Evolutionary conservation across 1,140 invertebrate genomes (phyloP).

Genomic region (Hyles vespertilio): DNA sequence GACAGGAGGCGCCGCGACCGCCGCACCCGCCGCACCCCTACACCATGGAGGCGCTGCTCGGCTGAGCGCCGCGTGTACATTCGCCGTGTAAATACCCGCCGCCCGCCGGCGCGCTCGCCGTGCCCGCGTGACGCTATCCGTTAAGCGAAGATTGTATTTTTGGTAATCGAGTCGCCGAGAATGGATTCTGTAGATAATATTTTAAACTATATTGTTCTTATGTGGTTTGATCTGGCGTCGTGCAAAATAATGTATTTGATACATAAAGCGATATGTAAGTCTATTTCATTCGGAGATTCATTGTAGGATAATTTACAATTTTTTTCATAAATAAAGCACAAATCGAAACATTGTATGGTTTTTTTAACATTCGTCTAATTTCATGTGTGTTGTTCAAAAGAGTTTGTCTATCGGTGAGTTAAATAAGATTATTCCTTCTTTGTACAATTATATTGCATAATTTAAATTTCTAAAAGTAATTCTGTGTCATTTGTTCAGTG

Average conservation of each 20-base stretch:
- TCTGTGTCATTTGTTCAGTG: too few species aligned
- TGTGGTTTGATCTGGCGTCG: slow-evolving; percentile 73
- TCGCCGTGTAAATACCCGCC: slow-evolving; percentile 51
- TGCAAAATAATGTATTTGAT: slow-evolving; percentile 74
- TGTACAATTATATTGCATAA: too few species aligned
- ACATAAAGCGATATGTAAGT: slow-evolving; percentile 76
- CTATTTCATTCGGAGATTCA: slow-evolving; percentile 77
- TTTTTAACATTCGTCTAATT: slow-evolving; percentile 31
- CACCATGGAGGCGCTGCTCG: slow-evolving; percentile 79
- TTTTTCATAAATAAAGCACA: slow-evolving; percentile 78
- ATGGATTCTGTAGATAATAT: slow-evolving; percentile 75
- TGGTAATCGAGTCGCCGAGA: slow-evolving; percentile 70
- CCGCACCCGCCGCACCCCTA: slow-evolving; percentile 75
- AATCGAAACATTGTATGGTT: slow-evolving; percentile 67
- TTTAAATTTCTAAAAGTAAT: too few species aligned
- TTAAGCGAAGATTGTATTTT: slow-evolving; percentile 66
- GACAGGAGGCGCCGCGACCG: slow-evolving; percentile 71
- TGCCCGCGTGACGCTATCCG: slow-evolving; percentile 9
- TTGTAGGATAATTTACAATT: slow-evolving; percentile 78
- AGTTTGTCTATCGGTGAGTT: too few species aligned
- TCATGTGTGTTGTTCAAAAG: too few species aligned
- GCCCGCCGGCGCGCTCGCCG: slow-evolving; percentile 10
- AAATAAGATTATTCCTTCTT: too few species aligned
- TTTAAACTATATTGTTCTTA: slow-evolving; percentile 75
- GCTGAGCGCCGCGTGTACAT: slow-evolving; percentile 65